phyloP scores from a whole-genome alignment of 2,888 invertebrate species.

The Serrognathus titanus region DNA sequence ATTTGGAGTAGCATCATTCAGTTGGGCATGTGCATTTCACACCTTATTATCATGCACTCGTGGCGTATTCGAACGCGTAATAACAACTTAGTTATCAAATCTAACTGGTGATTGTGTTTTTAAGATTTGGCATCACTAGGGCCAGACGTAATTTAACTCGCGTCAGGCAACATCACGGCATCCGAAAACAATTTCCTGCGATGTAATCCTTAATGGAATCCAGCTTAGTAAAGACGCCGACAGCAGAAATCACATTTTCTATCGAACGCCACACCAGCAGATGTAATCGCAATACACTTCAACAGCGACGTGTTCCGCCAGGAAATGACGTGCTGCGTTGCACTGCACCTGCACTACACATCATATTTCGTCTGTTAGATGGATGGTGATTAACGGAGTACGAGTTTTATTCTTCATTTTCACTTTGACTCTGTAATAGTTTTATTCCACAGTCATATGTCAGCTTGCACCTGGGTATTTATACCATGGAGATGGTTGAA shows the following conservation, averaged over 20 bases:
- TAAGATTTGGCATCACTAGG: constrained; percentile 1
- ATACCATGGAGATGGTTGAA: too few relatives aligned
- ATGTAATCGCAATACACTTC: constrained; percentile 1
- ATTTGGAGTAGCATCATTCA: too few relatives aligned
- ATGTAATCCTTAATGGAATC: constrained; percentile 26
- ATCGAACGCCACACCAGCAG: constrained; percentile 3
- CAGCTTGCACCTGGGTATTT: too few relatives aligned
- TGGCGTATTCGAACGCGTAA: neutral
- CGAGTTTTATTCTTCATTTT: too few relatives aligned
- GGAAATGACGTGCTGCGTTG: neutral
- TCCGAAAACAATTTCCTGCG: constrained; percentile 28
- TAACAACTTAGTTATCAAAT: neutral
- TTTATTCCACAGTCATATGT: too few relatives aligned
- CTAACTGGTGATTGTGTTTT: neutral
- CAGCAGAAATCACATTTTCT: constrained; percentile 13
- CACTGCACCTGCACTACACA: neutral
- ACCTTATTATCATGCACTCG: neutral
- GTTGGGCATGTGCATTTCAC: too few relatives aligned
- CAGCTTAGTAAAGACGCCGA: constrained; percentile 23
- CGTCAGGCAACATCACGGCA: constrained; percentile 16
- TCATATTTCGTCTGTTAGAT: neutral
- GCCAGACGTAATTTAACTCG: constrained; percentile 18
- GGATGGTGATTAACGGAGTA: too few relatives aligned
- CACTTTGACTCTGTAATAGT: too few relatives aligned
- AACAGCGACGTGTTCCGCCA: neutral